phyloP scores from a whole-genome alignment of 2,888 invertebrate species.

The Smittia aterrima region DNA sequence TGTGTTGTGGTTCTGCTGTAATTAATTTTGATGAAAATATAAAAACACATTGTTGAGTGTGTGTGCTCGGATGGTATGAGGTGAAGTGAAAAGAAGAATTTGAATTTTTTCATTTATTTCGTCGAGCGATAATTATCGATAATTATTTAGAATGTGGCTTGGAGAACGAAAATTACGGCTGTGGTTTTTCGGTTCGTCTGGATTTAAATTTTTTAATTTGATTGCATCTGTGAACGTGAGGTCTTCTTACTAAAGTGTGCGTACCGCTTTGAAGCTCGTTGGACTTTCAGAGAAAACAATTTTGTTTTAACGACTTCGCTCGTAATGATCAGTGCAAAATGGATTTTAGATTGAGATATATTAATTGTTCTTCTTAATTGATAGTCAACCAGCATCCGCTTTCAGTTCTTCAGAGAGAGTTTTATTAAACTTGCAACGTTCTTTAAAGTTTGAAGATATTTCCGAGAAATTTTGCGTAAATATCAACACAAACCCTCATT shows the following conservation, averaged over 20 bases:
- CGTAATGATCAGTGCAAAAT: too few relatives aligned
- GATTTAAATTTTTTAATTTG: constrained; percentile 8
- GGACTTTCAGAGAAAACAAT: too few relatives aligned
- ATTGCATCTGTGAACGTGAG: not conserved
- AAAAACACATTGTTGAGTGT: constrained; percentile 14
- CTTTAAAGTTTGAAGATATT: not conserved
- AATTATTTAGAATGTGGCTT: constrained; percentile 26
- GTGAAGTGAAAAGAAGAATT: constrained; percentile 18
- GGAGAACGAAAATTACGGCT: constrained; percentile 14
- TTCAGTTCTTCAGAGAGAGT: not conserved
- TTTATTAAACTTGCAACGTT: not conserved
- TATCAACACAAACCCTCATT: not conserved
- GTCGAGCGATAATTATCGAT: constrained; percentile 26
- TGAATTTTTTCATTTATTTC: constrained; percentile 11
- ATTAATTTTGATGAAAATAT: constrained; percentile 33
- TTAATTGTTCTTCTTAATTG: too few relatives aligned
- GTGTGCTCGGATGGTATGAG: constrained; percentile 9
- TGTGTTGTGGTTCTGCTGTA: constrained; percentile 17
- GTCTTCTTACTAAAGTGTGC: not conserved
- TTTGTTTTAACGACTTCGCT: too few relatives aligned
- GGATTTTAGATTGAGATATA: too few relatives aligned
- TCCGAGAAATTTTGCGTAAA: not conserved
- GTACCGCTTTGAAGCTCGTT: too few relatives aligned
- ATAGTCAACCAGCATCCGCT: too few relatives aligned
- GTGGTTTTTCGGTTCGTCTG: constrained; percentile 12